A percentile compares a stretch with the other conserved stretches of the same genome.
Conservation (phyloP, 2,888 invertebrate genomes). For the Eilema sororculum region DNA sequence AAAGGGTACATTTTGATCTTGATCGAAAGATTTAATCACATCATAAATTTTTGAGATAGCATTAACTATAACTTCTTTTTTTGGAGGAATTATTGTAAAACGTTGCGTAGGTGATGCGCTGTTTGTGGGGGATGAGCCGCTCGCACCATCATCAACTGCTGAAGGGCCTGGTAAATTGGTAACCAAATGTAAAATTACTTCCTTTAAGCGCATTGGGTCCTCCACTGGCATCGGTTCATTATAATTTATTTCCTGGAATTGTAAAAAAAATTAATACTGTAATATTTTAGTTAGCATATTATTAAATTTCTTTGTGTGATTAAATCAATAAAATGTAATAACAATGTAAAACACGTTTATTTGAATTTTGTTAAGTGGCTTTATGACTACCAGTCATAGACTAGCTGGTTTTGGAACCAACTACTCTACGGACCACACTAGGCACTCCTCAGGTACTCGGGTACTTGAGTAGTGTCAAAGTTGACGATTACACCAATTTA, state of each 20-base stretch:
- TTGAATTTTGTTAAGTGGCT: background rate
- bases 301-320: too few species aligned
- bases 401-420: too few species aligned
- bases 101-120: slow-evolving; percentile 37
- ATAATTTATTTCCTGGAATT: slow-evolving; percentile 57
- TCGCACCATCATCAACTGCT: slow-evolving; percentile 29
- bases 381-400: too few species aligned
- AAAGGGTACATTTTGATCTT: slow-evolving; percentile 12
- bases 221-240: slow-evolving; percentile 82
- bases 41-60: slow-evolving; percentile 74
- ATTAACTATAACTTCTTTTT: slow-evolving; percentile 69
- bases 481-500: too few species aligned
- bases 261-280: slow-evolving; percentile 17
- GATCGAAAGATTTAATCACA: slow-evolving; percentile 60
- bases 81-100: slow-evolving; percentile 70
- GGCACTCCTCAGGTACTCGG: too few species aligned
- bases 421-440: too few species aligned
- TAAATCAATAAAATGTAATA: too few species aligned
- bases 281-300: too few species aligned
- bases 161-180: slow-evolving; percentile 69
- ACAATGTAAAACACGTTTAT: background rate
- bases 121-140: slow-evolving; percentile 19
- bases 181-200: slow-evolving; percentile 89
- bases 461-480: too few species aligned
- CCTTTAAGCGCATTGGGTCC: slow-evolving; percentile 89